These are phyloP conservation scores for Phyllostomus discolor DNA, from an alignment of 2,113 vertebrate species.

Conservation along the genomic window DNA sequence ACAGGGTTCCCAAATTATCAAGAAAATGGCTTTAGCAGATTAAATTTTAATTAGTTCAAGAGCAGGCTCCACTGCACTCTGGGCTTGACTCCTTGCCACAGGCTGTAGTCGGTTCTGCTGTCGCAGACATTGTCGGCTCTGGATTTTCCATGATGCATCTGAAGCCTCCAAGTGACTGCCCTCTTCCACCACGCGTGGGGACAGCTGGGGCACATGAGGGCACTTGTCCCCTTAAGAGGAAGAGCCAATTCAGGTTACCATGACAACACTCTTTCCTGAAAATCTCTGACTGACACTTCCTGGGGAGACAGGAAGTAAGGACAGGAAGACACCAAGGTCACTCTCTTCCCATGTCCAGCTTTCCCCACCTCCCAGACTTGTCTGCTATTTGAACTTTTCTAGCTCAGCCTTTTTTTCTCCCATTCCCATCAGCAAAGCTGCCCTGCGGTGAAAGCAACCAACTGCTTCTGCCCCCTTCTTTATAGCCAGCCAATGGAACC, in stretches of 20 bases:
- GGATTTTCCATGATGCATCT: slow-evolving; percentile 23
- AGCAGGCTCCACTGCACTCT: neutral
- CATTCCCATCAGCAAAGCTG: neutral
- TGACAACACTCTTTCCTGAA: slow-evolving; percentile 65
- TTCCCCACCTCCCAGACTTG: slow-evolving; percentile 40
- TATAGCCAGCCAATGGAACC: neutral
- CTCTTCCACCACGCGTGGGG: neutral
- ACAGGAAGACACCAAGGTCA: slow-evolving; percentile 70
- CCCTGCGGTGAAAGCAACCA: neutral
- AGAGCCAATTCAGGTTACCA: slow-evolving; percentile 36
- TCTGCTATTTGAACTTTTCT: slow-evolving; percentile 23
- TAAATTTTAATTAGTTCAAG: slow-evolving; percentile 63
- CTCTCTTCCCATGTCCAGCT: slow-evolving; percentile 56
- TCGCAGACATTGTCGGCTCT: neutral
- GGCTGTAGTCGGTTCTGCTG: neutral
- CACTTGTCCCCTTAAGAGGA: slow-evolving; percentile 25
- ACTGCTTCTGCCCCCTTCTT: neutral
- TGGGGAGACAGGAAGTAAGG: slow-evolving; percentile 73
- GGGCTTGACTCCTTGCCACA: neutral
- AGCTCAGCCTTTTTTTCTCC: neutral
- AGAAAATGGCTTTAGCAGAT: slow-evolving; percentile 60
- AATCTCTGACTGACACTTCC: slow-evolving; percentile 68
- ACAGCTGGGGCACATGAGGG: neutral
- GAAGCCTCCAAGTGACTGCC: neutral
- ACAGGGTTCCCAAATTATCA: slow-evolving; percentile 60